Conservation (phyloP, 2,797 vertebrate species). For the Loriculus beryllinus region DNA sequence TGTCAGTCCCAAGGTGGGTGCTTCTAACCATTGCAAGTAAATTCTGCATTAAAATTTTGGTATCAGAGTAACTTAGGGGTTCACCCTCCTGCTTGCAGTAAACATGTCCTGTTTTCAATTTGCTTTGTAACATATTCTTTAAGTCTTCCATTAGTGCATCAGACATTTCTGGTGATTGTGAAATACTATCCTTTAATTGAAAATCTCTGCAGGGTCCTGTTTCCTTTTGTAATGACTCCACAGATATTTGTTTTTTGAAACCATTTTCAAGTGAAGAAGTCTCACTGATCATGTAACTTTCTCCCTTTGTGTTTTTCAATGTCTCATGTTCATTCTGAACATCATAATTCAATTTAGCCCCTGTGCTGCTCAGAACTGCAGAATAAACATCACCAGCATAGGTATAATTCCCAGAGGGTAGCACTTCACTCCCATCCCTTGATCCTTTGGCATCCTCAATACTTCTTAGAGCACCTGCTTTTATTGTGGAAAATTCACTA, state of each 20-base stretch:
- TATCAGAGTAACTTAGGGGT: conserved; percentile 36
- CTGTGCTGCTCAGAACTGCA: background rate
- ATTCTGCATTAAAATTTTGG: conserved; percentile 64
- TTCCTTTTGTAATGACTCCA: conserved; percentile 8
- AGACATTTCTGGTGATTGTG: background rate
- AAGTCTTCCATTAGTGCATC: conserved; percentile 1
- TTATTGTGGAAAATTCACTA: background rate
- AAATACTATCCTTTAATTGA: background rate
- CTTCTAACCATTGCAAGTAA: conserved; percentile 47
- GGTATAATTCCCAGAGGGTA: background rate
- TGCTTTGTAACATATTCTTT: conserved; percentile 28
- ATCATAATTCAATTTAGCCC: background rate
- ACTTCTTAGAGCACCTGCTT: background rate
- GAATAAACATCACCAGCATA: background rate
- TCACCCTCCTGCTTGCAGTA: conserved; percentile 32
- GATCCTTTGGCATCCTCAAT: background rate
- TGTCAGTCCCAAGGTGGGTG: background rate
- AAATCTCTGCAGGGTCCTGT: background rate
- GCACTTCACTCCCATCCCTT: background rate
- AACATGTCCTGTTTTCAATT: background rate
- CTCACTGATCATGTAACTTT: background rate
- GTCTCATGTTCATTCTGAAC: background rate
- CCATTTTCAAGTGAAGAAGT: conserved; percentile 4
- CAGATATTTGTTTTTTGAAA: background rate
- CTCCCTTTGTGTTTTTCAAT: background rate